A percentile compares a stretch with the other conserved stretches of the same genome.
Conservation (phyloP, 2,113 vertebrate species). For the Brevimyrus niger region DNA sequence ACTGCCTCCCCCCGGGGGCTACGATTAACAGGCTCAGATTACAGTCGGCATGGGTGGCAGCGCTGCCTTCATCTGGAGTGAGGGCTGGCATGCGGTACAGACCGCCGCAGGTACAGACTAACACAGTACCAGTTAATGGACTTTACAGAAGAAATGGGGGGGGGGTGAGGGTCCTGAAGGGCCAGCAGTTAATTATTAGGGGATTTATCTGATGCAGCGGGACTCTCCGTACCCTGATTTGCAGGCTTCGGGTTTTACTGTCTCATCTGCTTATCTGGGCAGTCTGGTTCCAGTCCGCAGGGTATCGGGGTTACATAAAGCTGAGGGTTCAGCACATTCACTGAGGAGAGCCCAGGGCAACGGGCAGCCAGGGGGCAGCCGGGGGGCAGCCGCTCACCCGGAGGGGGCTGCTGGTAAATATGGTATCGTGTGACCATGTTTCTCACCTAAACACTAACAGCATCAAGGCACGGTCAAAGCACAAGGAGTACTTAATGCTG, state of each 20-base stretch:
- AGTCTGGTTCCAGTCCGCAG: not conserved
- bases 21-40: not conserved
- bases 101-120: not conserved
- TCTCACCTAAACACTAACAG: not conserved
- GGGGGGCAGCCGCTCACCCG: not conserved
- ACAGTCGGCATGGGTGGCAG: not conserved
- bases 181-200: constrained; percentile 5
- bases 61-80: not conserved
- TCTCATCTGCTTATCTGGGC: not conserved
- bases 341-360: not conserved
- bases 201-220: not conserved
- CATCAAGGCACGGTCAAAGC: not conserved
- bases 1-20: not conserved
- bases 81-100: not conserved
- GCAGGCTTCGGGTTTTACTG: not conserved
- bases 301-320: not conserved
- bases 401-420: not conserved
- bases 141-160: not conserved
- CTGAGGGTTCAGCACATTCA: not conserved
- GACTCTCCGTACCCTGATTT: not conserved
- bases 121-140: not conserved
- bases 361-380: not conserved
- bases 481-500: not conserved
- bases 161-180: not conserved
- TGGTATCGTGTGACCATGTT: not conserved